Evolutionary conservation across 2,113 vertebrate species (phyloP).

Genomic region (Acrocephalus arundinaceus): DNA sequence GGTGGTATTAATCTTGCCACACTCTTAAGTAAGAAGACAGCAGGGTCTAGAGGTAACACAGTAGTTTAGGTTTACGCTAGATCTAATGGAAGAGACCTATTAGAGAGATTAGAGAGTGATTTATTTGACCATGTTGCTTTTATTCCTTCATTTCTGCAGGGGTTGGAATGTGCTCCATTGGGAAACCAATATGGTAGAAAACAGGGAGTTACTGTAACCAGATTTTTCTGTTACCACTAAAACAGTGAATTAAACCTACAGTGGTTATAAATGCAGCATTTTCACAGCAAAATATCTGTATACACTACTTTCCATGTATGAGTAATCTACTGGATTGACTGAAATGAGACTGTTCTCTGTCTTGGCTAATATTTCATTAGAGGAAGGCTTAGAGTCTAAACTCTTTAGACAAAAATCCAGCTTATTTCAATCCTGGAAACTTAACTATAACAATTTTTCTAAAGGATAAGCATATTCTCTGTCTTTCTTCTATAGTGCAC

Average conservation of each 20-base stretch:
- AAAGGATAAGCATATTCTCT: not conserved
- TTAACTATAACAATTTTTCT: not conserved
- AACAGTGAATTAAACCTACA: not conserved
- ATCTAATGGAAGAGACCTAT: not conserved
- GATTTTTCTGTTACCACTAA: not conserved
- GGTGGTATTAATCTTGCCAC: not conserved
- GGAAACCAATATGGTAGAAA: not conserved
- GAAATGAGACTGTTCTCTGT: not conserved
- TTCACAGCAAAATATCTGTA: not conserved
- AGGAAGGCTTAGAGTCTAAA: not conserved
- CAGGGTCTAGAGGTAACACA: not conserved
- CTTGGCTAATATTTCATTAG: not conserved
- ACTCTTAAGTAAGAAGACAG: not conserved
- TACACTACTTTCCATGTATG: not conserved
- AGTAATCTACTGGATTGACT: not conserved
- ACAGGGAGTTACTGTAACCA: not conserved
- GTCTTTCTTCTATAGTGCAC: not conserved
- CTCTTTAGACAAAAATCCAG: not conserved
- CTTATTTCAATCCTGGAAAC: not conserved
- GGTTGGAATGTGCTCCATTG: not conserved
- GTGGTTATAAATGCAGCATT: not conserved
- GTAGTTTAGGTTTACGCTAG: not conserved
- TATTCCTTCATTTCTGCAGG: not conserved
- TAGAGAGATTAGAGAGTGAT: not conserved
- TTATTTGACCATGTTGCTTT: not conserved